phyloP scores from a whole-genome alignment of 2,797 vertebrate genomes.

The Geotrypetes seraphini region DNA sequence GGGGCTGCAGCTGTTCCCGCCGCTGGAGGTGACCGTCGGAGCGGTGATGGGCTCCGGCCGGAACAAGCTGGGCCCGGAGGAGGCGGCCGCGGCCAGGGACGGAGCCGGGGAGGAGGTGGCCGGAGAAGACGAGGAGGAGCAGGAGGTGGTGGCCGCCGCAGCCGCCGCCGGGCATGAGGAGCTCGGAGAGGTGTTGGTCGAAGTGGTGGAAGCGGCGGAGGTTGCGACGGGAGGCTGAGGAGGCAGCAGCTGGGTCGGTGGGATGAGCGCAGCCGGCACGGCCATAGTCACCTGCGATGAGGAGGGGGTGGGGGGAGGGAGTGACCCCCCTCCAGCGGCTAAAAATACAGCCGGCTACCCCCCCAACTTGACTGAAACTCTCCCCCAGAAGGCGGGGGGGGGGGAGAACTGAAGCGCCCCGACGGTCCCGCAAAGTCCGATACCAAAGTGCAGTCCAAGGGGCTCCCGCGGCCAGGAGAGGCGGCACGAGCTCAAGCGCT shows the following conservation, averaged over 20 bases:
- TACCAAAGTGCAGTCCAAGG: conserved; percentile 22
- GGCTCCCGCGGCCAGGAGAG: too few species aligned
- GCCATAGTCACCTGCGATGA: conserved; percentile 84
- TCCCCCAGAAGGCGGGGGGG: conserved; percentile 14
- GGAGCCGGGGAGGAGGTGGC: conserved; percentile 71
- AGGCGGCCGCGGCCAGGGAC: conserved; percentile 63
- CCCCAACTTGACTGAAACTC: too few species aligned
- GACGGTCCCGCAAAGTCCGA: conserved; percentile 21
- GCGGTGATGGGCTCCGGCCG: conserved; percentile 72
- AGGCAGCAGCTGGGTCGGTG: conserved; percentile 76
- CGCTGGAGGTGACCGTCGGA: conserved; percentile 41
- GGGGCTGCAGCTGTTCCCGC: conserved; percentile 49
- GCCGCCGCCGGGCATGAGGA: conserved; percentile 61
- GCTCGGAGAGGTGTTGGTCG: conserved; percentile 72
- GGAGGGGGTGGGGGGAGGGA: conserved; percentile 4
- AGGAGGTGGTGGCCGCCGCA: conserved; percentile 78
- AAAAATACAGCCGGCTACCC: conserved; percentile 25
- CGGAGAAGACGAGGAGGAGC: conserved; percentile 70
- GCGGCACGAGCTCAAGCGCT: conserved; percentile 60
- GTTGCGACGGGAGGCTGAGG: conserved; percentile 65
- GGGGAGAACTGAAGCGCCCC: conserved; percentile 16
- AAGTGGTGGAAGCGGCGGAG: conserved; percentile 65
- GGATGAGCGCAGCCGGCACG: conserved; percentile 90
- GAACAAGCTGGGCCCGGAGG: conserved; percentile 72
- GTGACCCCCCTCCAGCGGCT: conserved; percentile 6